Evolutionary conservation across 1,140 invertebrate genomes (phyloP).

Genomic region (Neoseiulus cucumeris): DNA sequence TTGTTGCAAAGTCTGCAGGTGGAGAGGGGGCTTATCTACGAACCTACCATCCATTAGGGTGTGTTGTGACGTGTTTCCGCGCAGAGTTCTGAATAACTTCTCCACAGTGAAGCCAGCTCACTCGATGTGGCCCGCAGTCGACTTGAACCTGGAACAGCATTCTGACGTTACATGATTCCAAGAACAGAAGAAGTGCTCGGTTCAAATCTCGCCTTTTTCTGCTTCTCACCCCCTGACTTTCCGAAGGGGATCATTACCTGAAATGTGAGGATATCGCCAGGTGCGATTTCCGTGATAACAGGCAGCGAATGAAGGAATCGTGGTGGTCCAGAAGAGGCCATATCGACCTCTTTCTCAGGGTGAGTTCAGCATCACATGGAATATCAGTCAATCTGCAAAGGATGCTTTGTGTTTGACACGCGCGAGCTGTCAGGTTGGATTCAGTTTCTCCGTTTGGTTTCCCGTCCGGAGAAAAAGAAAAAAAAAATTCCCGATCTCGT

Average conservation of each 20-base stretch:
- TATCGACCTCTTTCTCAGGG: background rate
- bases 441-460: too few species aligned
- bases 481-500: too few species aligned
- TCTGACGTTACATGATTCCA: too few species aligned
- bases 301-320: background rate
- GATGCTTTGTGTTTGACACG: too few species aligned
- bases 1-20: background rate
- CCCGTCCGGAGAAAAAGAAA: too few species aligned
- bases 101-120: background rate
- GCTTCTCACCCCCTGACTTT: too few species aligned
- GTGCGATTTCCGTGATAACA: background rate
- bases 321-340: background rate
- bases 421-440: too few species aligned
- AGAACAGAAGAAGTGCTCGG: too few species aligned
- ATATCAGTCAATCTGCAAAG: too few species aligned
- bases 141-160: background rate
- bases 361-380: too few species aligned
- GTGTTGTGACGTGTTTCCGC: background rate
- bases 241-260: background rate
- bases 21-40: background rate
- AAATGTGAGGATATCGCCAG: background rate
- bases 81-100: constrained; percentile 5
- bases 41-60: constrained; percentile 5
- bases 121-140: background rate
- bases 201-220: too few species aligned